A percentile compares a stretch with the other conserved stretches of the same genome.
Conservation (phyloP, 1,140 invertebrate species). For the Lutraria rhynchaena region DNA sequence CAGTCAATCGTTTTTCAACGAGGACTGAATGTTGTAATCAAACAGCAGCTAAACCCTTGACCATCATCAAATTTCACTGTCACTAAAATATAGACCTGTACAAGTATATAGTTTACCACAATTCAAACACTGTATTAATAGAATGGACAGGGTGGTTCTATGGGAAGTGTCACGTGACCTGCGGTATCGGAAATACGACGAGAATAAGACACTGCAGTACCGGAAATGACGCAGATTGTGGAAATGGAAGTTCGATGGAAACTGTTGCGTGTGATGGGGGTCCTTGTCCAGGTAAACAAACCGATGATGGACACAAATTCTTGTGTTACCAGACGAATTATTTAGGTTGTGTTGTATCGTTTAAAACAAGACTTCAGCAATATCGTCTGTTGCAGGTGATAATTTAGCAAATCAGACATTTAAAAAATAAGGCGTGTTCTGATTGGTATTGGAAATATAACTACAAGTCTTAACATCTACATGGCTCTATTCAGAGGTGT, state of each 20-base stretch:
- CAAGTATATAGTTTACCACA: too few relatives aligned
- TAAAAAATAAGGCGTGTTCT: not conserved
- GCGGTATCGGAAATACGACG: not conserved
- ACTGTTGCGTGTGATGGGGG: not conserved
- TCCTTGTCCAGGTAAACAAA: not conserved
- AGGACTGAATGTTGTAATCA: too few relatives aligned
- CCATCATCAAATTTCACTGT: too few relatives aligned
- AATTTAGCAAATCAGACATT: not conserved
- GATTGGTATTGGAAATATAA: not conserved
- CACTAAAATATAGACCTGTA: too few relatives aligned
- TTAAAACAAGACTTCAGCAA: not conserved
- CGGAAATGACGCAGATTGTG: not conserved
- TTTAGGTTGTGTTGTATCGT: too few relatives aligned
- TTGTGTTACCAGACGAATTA: too few relatives aligned
- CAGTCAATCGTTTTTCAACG: too few relatives aligned
- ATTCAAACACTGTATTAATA: too few relatives aligned
- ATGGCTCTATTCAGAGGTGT: not conserved
- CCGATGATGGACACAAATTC: too few relatives aligned
- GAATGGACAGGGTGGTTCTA: constrained; percentile 21
- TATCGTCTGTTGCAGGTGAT: not conserved
- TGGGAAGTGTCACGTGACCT: constrained; percentile 5
- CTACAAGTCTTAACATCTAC: not conserved
- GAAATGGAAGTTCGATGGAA: not conserved
- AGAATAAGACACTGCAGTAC: constrained; percentile 24
- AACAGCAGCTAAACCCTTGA: too few relatives aligned